Conservation (phyloP, 2,888 invertebrate species). For the Conchocele bisecta region DNA sequence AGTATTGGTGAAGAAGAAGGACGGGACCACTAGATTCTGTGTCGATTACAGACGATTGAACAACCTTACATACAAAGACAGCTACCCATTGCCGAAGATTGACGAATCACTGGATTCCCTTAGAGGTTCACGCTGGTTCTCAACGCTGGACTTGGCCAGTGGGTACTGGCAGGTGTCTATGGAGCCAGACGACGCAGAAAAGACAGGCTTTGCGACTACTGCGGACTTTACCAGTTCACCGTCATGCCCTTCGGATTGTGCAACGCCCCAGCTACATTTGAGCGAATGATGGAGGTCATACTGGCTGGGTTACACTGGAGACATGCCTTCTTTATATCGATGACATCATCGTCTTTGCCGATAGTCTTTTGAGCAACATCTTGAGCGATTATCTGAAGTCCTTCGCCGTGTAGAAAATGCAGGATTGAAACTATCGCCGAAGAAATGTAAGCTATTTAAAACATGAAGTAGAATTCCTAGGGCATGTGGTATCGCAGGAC, state of each 20-base stretch:
- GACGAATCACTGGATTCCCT: background rate
- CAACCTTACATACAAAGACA: background rate
- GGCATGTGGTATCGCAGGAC: background rate
- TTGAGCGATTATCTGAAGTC: background rate
- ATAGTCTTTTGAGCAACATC: background rate
- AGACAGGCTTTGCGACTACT: background rate
- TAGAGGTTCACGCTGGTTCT: background rate
- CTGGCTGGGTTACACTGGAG: background rate
- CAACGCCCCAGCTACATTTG: background rate
- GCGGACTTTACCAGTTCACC: background rate
- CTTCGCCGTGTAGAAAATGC: background rate
- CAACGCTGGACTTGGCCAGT: background rate
- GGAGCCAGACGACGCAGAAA: background rate
- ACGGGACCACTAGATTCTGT: background rate
- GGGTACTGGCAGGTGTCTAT: background rate
- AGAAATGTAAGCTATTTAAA: background rate
- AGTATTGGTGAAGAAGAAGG: background rate
- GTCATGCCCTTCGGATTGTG: background rate
- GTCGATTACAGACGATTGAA: background rate
- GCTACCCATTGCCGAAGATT: background rate
- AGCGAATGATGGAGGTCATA: background rate
- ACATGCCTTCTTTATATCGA: background rate
- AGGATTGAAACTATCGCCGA: background rate
- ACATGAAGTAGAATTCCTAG: background rate
- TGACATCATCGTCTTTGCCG: background rate